phyloP scores from a whole-genome alignment of 2,888 invertebrate genomes.

The Callosobruchus maculatus region DNA sequence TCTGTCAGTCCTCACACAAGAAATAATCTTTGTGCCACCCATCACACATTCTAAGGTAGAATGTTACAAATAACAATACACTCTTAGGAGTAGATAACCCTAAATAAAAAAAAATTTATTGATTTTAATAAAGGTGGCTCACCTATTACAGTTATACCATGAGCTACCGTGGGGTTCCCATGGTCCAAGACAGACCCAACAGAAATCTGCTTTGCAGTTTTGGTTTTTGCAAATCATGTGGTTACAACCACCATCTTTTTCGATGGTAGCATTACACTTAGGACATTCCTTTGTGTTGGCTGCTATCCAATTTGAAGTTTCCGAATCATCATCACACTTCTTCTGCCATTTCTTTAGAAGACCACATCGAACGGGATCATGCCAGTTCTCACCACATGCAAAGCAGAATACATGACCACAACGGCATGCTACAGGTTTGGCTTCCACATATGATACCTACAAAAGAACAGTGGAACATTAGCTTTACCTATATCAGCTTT shows the following conservation, averaged over 20 bases:
- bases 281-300: slow-evolving; percentile 99
- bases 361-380: slow-evolving; percentile 95
- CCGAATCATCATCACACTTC: slow-evolving; percentile 98
- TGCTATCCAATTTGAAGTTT: slow-evolving; percentile 99
- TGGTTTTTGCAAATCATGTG: slow-evolving; percentile 99
- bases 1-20: too few relatives aligned
- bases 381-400: slow-evolving; percentile 95
- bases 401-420: slow-evolving; percentile 97
- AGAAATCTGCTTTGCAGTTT: slow-evolving; percentile 97
- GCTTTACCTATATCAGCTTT: too few relatives aligned
- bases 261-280: slow-evolving; percentile 94
- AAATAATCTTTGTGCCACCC: too few relatives aligned
- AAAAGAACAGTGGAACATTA: background rate
- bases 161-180: slow-evolving; percentile 99
- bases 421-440: slow-evolving; percentile 87
- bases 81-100: too few relatives aligned
- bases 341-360: slow-evolving; percentile 95
- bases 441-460: slow-evolving; percentile 67
- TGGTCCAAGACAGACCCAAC: slow-evolving; percentile 98
- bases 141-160: slow-evolving; percentile 57
- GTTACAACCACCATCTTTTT: slow-evolving; percentile 98
- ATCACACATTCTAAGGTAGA: too few relatives aligned
- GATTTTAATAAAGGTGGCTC: slow-evolving; percentile 40
- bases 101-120: background rate
- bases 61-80: too few relatives aligned